These are phyloP conservation scores for Lepilemur ruficaudatus DNA, from an alignment of 2,797 vertebrate genomes.

Conservation along the genomic window DNA sequence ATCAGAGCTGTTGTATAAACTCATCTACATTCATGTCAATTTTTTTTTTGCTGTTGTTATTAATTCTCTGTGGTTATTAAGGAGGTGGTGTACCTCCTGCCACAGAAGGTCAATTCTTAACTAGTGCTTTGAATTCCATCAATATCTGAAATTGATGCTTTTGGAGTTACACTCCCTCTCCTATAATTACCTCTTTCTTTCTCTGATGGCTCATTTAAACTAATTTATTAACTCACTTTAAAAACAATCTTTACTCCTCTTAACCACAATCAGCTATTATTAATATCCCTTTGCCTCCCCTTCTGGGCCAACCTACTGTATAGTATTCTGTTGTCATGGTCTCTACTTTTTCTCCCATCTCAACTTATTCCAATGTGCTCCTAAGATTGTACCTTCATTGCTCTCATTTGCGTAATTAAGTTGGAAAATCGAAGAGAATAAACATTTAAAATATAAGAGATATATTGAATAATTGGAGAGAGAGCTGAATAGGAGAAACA, in stretches of 20 bases:
- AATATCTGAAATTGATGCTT: neutral
- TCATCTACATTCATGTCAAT: neutral
- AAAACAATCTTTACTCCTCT: neutral
- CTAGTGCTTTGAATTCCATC: neutral
- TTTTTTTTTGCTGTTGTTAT: neutral
- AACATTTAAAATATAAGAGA: neutral
- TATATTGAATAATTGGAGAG: neutral
- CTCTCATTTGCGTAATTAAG: neutral
- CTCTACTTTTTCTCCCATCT: neutral
- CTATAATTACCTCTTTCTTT: neutral
- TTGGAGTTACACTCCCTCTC: neutral
- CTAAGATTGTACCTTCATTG: neutral
- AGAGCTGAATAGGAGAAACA: neutral
- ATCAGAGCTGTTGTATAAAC: neutral
- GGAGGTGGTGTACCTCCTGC: neutral
- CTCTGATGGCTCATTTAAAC: neutral
- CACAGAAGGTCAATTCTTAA: neutral
- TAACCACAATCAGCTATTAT: neutral
- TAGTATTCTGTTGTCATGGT: neutral
- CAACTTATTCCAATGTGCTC: neutral
- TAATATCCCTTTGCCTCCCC: neutral
- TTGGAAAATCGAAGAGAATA: neutral
- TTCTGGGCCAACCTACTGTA: neutral
- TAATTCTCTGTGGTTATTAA: neutral
- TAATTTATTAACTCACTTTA: neutral